phyloP scores from a whole-genome alignment of 2,113 vertebrate species.

The Malaclemys terrapin region DNA sequence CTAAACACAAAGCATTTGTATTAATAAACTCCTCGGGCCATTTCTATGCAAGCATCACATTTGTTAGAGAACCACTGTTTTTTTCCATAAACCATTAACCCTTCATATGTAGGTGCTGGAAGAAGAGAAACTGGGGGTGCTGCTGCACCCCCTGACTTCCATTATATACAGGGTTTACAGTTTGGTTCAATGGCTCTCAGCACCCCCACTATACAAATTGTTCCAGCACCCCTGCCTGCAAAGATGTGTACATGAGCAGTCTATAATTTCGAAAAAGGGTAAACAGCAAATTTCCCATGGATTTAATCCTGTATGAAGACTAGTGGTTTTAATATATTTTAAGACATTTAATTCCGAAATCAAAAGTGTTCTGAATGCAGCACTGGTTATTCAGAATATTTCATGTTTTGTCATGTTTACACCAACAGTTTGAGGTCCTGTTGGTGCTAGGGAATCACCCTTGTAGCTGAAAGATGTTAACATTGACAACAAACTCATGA shows the following conservation, averaged over 20 bases:
- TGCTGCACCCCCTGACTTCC: too few relatives aligned
- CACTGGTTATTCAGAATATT: not conserved
- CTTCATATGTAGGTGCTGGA: not conserved
- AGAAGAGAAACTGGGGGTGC: too few relatives aligned
- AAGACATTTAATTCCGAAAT: not conserved
- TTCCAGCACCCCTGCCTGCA: not conserved
- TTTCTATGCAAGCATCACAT: not conserved
- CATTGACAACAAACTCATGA: not conserved
- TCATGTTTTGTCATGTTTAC: not conserved
- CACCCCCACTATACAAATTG: too few relatives aligned
- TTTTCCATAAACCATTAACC: not conserved
- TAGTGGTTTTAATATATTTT: not conserved
- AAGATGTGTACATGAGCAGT: not conserved
- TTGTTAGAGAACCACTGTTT: not conserved
- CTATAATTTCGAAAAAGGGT: not conserved
- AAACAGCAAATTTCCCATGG: not conserved
- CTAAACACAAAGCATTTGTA: not conserved
- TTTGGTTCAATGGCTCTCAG: too few relatives aligned
- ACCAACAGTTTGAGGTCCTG: not conserved
- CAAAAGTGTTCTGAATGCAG: not conserved
- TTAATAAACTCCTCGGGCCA: not conserved
- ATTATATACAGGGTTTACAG: too few relatives aligned
- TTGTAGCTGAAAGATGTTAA: not conserved
- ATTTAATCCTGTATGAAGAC: not conserved
- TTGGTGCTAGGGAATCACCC: not conserved